Conservation (phyloP, 2,113 vertebrate genomes). For the Ctenodactylus gundi region DNA sequence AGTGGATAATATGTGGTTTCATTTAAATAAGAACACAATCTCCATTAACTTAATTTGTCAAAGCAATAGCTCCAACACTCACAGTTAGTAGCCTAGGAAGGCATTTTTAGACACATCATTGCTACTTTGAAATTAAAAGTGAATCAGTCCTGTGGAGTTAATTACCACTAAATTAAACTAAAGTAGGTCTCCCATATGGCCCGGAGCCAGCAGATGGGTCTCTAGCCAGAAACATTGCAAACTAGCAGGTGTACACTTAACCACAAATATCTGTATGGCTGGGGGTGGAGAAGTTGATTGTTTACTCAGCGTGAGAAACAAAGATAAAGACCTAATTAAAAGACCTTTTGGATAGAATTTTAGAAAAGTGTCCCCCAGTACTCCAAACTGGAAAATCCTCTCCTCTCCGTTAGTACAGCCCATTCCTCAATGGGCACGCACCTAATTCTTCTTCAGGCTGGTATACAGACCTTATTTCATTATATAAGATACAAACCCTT, state of each 20-base stretch:
- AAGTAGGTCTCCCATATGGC: conserved; percentile 46
- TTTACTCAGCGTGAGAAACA: not conserved
- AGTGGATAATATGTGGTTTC: conserved; percentile 66
- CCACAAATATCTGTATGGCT: not conserved
- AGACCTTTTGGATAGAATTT: not conserved
- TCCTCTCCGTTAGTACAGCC: not conserved
- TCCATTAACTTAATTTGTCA: conserved; percentile 66
- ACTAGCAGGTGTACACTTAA: not conserved
- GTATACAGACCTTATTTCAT: not conserved
- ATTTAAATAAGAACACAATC: conserved; percentile 58
- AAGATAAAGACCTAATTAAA: not conserved
- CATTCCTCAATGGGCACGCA: not conserved
- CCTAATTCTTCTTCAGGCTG: not conserved
- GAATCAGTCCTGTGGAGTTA: conserved; percentile 68
- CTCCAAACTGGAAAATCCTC: not conserved
- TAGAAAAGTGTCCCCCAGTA: not conserved
- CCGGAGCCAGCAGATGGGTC: not conserved
- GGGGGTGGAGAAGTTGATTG: not conserved
- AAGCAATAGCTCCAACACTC: conserved; percentile 35
- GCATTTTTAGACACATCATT: conserved; percentile 54
- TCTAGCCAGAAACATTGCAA: not conserved
- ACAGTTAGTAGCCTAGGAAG: conserved; percentile 23
- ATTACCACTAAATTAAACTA: conserved; percentile 64
- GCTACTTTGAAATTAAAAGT: conserved; percentile 66
- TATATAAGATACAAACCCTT: not conserved